A percentile compares a stretch with the other conserved stretches of the same genome.
These are phyloP conservation scores for Vulpes lagopus DNA, from an alignment of 2,113 vertebrate genomes.

Conservation along the genomic window DNA sequence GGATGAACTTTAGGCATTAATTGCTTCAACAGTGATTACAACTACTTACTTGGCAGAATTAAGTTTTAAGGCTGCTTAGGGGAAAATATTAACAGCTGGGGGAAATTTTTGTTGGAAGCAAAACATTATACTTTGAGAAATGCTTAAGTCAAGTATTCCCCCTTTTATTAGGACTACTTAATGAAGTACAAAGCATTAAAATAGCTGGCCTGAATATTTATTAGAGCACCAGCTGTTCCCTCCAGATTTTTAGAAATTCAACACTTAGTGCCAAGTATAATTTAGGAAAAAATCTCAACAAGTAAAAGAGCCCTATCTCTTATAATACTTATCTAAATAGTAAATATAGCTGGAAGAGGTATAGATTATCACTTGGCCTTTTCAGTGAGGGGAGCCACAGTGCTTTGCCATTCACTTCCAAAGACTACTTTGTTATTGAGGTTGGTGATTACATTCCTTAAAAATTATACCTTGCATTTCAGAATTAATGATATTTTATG, in stretches of 20 bases:
- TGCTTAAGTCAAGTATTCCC: constrained; percentile 66
- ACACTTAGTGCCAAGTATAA: constrained; percentile 61
- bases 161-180: constrained; percentile 77
- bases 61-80: constrained; percentile 56
- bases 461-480: constrained; percentile 46
- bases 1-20: not conserved
- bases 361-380: not conserved
- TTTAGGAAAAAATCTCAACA: constrained; percentile 59
- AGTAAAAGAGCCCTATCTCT: constrained; percentile 46
- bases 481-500: constrained; percentile 7
- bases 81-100: constrained; percentile 65
- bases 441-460: constrained; percentile 22
- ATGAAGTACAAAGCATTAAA: constrained; percentile 78
- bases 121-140: constrained; percentile 75
- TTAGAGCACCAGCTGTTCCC: constrained; percentile 75
- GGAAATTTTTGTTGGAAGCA: constrained; percentile 76
- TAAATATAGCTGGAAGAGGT: constrained; percentile 45
- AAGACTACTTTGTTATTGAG: constrained; percentile 2
- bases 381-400: not conserved
- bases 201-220: constrained; percentile 75
- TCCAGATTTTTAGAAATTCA: constrained; percentile 77
- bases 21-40: constrained; percentile 19
- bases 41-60: constrained; percentile 65
- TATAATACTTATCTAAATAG: constrained; percentile 48
- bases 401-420: constrained; percentile 6